Conservation (phyloP, 1,140 invertebrate species). For the Pseudomyrmex gracilis region DNA sequence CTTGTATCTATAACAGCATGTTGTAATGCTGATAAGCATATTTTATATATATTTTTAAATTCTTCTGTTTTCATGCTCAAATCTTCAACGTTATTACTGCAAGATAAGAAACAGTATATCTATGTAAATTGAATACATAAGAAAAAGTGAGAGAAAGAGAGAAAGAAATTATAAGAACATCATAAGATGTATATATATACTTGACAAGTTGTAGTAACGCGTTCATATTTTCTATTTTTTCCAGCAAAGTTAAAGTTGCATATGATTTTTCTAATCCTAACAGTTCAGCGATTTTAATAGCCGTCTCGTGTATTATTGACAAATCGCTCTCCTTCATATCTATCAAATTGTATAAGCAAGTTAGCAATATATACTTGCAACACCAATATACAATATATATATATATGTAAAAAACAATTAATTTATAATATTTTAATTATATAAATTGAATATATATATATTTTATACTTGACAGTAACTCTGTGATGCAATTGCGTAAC, state of each 20-base stretch:
- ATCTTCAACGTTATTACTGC: constrained; percentile 18
- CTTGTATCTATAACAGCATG: constrained; percentile 37
- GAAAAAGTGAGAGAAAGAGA: too few relatives aligned
- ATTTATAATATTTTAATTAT: not conserved
- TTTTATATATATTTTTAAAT: constrained; percentile 58
- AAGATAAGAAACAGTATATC: constrained; percentile 3
- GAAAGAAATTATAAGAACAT: not conserved
- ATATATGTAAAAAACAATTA: not conserved
- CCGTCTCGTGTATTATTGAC: constrained; percentile 50
- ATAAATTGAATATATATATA: constrained; percentile 26
- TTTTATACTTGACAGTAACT: constrained; percentile 62
- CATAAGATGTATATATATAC: constrained; percentile 61
- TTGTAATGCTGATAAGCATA: constrained; percentile 50
- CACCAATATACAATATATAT: not conserved
- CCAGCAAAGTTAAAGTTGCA: constrained; percentile 66
- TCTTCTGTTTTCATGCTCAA: constrained; percentile 27
- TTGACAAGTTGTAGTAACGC: constrained; percentile 64
- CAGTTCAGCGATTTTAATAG: constrained; percentile 72
- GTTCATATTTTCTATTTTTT: constrained; percentile 56
- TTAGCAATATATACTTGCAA: constrained; percentile 34
- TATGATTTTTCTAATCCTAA: constrained; percentile 66
- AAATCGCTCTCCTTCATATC: constrained; percentile 3
- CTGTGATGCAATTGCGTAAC: constrained; percentile 66
- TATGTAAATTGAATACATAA: not conserved
- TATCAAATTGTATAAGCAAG: constrained; percentile 23